These are phyloP conservation scores for Sycophila sp. DNA, from an alignment of 1,140 invertebrate genomes.

Conservation along the genomic window DNA sequence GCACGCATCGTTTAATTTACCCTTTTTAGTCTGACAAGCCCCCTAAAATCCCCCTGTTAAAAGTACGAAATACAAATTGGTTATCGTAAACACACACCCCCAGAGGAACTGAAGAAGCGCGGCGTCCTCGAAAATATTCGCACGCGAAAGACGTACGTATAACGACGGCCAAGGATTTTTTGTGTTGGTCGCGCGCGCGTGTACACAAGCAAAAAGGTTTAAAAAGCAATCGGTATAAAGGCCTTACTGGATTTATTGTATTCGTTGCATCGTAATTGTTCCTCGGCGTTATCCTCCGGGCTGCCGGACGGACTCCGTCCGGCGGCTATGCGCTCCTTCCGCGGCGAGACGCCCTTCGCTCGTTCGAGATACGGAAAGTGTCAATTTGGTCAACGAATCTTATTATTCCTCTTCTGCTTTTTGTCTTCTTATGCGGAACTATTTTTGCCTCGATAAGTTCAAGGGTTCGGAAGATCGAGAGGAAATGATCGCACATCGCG, in stretches of 20 bases:
- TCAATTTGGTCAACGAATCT: background rate
- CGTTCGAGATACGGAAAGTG: background rate
- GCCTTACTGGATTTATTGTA: conserved; percentile 25
- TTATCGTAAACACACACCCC: background rate
- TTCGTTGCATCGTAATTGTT: conserved; percentile 27
- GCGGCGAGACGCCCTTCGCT: background rate
- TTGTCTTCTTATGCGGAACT: background rate
- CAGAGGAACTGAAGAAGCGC: background rate
- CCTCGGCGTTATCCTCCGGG: background rate
- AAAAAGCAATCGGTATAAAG: background rate
- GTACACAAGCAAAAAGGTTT: background rate
- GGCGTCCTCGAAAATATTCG: too few species aligned
- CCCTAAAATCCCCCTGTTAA: background rate
- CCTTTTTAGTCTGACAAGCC: too few species aligned
- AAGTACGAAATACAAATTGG: background rate
- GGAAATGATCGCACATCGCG: background rate
- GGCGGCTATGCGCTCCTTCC: background rate
- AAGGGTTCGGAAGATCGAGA: background rate
- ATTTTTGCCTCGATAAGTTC: background rate
- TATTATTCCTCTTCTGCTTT: background rate
- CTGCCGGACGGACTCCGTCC: background rate
- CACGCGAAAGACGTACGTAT: too few species aligned
- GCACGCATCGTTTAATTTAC: too few species aligned
- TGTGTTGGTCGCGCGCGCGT: background rate
- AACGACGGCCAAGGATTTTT: background rate